A percentile compares a stretch with the other conserved stretches of the same genome.
These are phyloP conservation scores for Ailurus styani DNA, from an alignment of 2,113 vertebrate species.

Conservation along the genomic window DNA sequence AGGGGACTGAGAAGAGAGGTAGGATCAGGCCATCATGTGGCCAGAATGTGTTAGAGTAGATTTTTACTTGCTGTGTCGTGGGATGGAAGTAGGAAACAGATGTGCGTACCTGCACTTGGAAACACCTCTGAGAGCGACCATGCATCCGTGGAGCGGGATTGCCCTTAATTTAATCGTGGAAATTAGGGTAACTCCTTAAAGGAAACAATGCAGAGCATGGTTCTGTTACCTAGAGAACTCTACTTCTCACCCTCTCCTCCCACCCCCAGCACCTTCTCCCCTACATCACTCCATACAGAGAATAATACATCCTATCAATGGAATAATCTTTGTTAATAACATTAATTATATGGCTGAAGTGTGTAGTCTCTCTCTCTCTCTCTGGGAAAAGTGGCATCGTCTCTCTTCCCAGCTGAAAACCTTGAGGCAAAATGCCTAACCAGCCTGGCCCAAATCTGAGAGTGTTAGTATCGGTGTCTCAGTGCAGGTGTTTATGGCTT, in stretches of 20 bases:
- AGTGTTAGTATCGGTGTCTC: neutral
- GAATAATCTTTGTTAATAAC: neutral
- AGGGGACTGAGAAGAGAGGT: too few relatives aligned
- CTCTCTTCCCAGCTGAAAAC: neutral
- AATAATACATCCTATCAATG: neutral
- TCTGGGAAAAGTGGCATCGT: neutral
- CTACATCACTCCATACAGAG: neutral
- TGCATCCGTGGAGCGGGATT: rapidly evolving
- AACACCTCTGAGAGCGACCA: neutral
- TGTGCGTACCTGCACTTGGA: neutral
- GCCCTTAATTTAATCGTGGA: neutral
- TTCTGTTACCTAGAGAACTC: neutral
- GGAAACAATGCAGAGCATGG: neutral
- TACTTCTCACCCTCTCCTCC: neutral
- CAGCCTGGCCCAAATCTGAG: neutral
- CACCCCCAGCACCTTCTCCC: neutral
- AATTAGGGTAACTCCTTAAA: neutral
- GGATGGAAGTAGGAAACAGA: neutral
- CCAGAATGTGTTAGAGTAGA: neutral
- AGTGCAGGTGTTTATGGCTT: neutral
- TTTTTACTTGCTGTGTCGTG: neutral
- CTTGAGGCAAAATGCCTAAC: neutral
- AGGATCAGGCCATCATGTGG: too few relatives aligned
- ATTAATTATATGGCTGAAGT: neutral
- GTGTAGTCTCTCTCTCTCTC: too few relatives aligned